Percentiles rank a stretch among this genome's conserved stretches.
Conservation (phyloP, 2,888 invertebrate genomes). For the Lacanobia oleracea region DNA sequence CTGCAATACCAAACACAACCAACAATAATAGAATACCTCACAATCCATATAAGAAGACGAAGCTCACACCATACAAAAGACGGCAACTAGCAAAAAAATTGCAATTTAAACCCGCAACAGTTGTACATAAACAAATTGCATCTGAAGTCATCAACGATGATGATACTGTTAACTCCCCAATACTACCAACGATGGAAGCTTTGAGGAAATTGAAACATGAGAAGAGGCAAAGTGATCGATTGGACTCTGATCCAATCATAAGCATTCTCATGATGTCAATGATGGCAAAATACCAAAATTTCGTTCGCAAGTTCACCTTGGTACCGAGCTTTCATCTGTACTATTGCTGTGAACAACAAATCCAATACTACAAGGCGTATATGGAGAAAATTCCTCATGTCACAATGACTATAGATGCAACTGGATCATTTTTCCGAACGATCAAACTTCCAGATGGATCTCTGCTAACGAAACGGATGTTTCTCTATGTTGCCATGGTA, state of each 20-base stretch:
- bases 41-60: constrained; percentile 9
- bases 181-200: too few relatives aligned
- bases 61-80: constrained; percentile 13
- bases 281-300: too few relatives aligned
- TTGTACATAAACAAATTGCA: not conserved
- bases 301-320: too few relatives aligned
- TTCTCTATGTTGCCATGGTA: constrained; percentile 12
- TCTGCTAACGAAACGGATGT: constrained; percentile 5
- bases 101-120: constrained; percentile 12
- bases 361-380: constrained; percentile 22
- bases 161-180: too few relatives aligned
- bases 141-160: too few relatives aligned
- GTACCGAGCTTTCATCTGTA: too few relatives aligned
- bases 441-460: constrained; percentile 17
- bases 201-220: too few relatives aligned
- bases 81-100: constrained; percentile 3
- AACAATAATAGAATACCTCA: not conserved
- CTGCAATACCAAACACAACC: not conserved
- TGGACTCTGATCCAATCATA: too few relatives aligned
- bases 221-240: too few relatives aligned
- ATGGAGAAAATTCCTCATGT: constrained; percentile 4
- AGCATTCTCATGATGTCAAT: not conserved
- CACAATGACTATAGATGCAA: constrained; percentile 11
- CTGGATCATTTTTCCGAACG: constrained; percentile 9
- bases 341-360: constrained; percentile 24